Evolutionary conservation across 2,888 invertebrate genomes (phyloP), one percentile per base, ranked within the genome.

Genomic region (Plebejus anna): DNA sequence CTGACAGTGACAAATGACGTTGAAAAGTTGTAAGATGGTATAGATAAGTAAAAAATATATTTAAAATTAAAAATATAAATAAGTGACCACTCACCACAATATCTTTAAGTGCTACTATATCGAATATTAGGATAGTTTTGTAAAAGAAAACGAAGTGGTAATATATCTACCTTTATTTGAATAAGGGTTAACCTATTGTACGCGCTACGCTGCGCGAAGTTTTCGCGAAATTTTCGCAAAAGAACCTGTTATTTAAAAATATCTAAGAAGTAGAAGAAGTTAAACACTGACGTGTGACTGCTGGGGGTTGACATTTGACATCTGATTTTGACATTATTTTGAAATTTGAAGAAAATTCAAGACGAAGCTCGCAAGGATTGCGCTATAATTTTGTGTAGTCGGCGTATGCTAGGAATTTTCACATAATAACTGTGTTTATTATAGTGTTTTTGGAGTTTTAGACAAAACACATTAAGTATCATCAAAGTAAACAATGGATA

Each of bases 401-500:
- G 28, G 72, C 22, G 51, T 51, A 47, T 72, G 47, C 4, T 73
- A 11, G 32, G 51, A 73, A 73, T 13, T 51, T 51, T 55, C 28
- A 4, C 4, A 7, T 3, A 73, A 32, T 73, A 13, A 16, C 32
- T 51, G 42, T 51, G 32, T 51, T 28, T 73, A 55, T 2, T 7
- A 55, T 32, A 32, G n/a, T 55, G 16, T 28, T 73, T 47, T 73
- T 11, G 32, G 36, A 28, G 36, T 47, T 57, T 51, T 71, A 47
- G 13, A 77, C 47, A 11, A 59, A n/a, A n/a, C n/a, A 36, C 75
- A 72, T 66, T 72, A 73, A 32, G 32, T 70, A 78, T 57, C 42
- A 70, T 22, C 55, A 9, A 71, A 36, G 70, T 13, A 36, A 75
- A 84, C 80, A 79, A 95, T 95, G 95, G 95, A 96, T 84, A 89